Evolutionary conservation across 1,140 invertebrate species (phyloP).

Genomic region (Brachionus calyciflorus): DNA sequence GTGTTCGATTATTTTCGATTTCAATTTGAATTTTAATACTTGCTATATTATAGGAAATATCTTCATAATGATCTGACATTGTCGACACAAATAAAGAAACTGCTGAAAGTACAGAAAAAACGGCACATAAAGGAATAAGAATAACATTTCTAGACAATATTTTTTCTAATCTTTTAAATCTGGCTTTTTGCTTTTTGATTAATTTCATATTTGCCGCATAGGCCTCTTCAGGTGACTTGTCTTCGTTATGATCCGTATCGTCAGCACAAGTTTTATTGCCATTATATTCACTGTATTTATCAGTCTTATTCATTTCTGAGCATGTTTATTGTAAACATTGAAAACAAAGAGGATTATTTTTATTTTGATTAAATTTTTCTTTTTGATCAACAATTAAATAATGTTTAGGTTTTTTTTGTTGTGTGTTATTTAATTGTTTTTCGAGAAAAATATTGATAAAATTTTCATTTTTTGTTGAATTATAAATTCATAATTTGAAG

Average conservation of each 20-base stretch:
- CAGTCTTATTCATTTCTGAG: too few relatives aligned
- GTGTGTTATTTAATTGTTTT: not conserved
- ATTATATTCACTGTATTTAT: too few relatives aligned
- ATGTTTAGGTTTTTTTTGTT: not conserved
- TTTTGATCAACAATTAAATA: too few relatives aligned
- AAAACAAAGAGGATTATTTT: too few relatives aligned
- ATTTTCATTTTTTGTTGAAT: not conserved
- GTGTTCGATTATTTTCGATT: not conserved
- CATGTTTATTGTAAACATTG: too few relatives aligned
- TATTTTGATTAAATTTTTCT: too few relatives aligned
- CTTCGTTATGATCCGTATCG: not conserved
- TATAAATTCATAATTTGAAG: constrained; percentile 8
- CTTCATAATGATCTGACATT: constrained; percentile 30
- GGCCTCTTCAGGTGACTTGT: constrained; percentile 8
- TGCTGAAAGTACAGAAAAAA: constrained; percentile 23
- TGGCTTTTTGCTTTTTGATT: constrained; percentile 16
- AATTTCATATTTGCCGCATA: constrained; percentile 18
- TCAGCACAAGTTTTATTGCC: not conserved
- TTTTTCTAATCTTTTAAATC: constrained; percentile 6
- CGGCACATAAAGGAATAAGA: constrained; percentile 39
- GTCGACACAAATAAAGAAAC: constrained; percentile 19
- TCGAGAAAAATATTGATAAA: not conserved
- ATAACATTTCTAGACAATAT: constrained; percentile 34
- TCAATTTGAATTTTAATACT: not conserved
- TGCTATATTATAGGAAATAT: constrained; percentile 8